Evolutionary conservation across 2,113 vertebrate genomes (phyloP), one percentile per base, ranked within the genome.

Genomic region (Struthidea cinerea): DNA sequence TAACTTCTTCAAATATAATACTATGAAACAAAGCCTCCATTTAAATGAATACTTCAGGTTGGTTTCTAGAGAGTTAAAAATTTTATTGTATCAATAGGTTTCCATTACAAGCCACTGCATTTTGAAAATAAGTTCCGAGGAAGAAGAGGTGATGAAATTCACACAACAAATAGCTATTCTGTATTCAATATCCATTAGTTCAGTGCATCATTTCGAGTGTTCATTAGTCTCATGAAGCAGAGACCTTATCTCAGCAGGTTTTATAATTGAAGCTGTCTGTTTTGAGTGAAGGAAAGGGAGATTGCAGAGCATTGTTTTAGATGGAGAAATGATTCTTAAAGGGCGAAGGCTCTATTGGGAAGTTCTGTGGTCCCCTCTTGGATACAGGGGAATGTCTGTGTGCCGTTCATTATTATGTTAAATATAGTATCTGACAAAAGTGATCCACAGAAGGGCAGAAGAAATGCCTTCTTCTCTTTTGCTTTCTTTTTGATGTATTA

Each of bases 181-280:
- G 30, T 77, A 35, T 77, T 89, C 73, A 70, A 23, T 67, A 56
- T 35, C 63, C 27, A 60, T 79, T 57, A 93, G 49, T 49, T 93
- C 46, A 75, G 63, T 57, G 68, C 32, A 37, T 82, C 64, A 87
- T 84, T 93, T 94, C 60, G 60, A 63, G 69, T 49, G 76, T 65
- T 87, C 56, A 46, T 90, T 91, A 84, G 80, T 60, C n/a, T 76
- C 55, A 39, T 49, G 55, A 89, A 85, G n/a, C 56, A 74, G 59
- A 89, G 73, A 63, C 71, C 77, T 91, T 92, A 91, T 80, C 88
- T 94, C 91, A 92, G 77, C 67, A 89, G 46, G 39, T 92, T 95
- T 91, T 90, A 44, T 88, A 94, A 90, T 78, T 91, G 71, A 82
- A 94, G 55, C 37, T 93, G 33, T 50, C 69, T 63, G 49, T 23